These are phyloP conservation scores for Trichosurus vulpecula DNA, from an alignment of 2,797 vertebrate species.

Conservation along the genomic window DNA sequence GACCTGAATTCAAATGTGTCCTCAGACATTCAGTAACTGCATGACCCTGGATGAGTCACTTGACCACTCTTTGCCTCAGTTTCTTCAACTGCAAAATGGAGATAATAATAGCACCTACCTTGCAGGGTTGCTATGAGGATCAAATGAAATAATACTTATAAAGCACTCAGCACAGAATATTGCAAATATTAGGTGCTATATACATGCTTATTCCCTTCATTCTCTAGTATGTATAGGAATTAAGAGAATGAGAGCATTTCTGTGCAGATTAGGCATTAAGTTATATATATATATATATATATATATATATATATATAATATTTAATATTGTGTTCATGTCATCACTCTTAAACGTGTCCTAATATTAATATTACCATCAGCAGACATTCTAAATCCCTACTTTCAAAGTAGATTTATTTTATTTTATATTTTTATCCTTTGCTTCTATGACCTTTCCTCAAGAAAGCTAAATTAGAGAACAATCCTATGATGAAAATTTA, in stretches of 20 bases:
- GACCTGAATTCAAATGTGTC: background rate
- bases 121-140: background rate
- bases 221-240: background rate
- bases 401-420: background rate
- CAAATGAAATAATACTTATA: background rate
- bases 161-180: background rate
- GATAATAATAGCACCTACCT: background rate
- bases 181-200: background rate
- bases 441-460: constrained; percentile 5
- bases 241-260: background rate
- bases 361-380: background rate
- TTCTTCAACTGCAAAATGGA: background rate
- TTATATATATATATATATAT: no score
- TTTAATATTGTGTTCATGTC: background rate
- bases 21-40: background rate
- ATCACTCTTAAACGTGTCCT: background rate
- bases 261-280: background rate
- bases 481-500: background rate
- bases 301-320: background rate
- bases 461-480: constrained; percentile 35
- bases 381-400: constrained; percentile 20
- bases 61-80: background rate
- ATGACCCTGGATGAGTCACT: background rate
- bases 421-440: constrained; percentile 33
- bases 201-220: background rate